Evolutionary conservation across 2,888 invertebrate species (phyloP).

Genomic region (Agrotis segetum): DNA sequence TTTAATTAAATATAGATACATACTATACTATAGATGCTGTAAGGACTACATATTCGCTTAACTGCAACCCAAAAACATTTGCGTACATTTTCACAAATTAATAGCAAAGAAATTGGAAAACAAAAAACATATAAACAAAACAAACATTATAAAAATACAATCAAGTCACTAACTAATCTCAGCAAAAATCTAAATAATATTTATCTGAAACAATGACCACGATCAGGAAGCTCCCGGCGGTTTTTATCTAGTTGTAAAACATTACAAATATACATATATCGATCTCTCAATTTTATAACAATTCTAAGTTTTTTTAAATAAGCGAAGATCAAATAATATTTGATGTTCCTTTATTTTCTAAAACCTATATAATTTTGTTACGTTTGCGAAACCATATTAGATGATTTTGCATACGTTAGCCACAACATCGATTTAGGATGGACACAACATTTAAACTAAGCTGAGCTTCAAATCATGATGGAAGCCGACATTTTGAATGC

Average conservation of each 20-base stretch:
- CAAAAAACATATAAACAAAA: background rate
- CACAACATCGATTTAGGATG: constrained; percentile 26
- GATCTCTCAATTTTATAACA: constrained; percentile 20
- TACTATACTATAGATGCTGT: background rate
- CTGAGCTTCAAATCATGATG: constrained; percentile 10
- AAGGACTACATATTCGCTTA: background rate
- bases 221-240: constrained; percentile 21
- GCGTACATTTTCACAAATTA: background rate
- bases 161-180: constrained; percentile 20
- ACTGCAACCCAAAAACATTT: background rate
- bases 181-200: constrained; percentile 7
- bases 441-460: constrained; percentile 17
- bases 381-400: constrained; percentile 32
- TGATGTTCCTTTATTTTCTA: constrained; percentile 40
- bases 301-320: constrained; percentile 31
- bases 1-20: too few relatives aligned
- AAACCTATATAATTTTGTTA: constrained; percentile 12
- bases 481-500: constrained; percentile 10
- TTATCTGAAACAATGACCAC: constrained; percentile 2
- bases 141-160: background rate
- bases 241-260: constrained; percentile 23
- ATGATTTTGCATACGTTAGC: constrained; percentile 35
- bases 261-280: background rate
- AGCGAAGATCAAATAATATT: constrained; percentile 30
- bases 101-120: background rate